phyloP scores from a whole-genome alignment of 2,113 vertebrate species.

The Pollachius pollachius region DNA sequence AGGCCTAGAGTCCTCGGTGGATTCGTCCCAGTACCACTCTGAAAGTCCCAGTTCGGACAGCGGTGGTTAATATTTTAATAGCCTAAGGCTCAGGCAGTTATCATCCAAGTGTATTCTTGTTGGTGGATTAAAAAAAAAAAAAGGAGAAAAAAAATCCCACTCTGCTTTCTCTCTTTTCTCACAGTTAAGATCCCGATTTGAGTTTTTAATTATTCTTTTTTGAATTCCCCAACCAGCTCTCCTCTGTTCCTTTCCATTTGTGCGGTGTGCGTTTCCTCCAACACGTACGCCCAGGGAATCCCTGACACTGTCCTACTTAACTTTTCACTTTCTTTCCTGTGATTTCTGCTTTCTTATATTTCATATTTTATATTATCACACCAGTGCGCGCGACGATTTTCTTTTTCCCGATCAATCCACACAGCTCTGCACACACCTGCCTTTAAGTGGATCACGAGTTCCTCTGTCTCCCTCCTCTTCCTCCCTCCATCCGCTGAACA shows the following conservation, averaged over 20 bases:
- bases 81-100: conserved; percentile 74
- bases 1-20: conserved; percentile 72
- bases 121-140: conserved; percentile 68
- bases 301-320: conserved; percentile 77
- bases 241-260: conserved; percentile 78
- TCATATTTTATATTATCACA: neutral
- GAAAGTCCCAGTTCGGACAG: conserved; percentile 75
- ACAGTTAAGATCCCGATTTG: conserved; percentile 75
- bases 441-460: conserved; percentile 68
- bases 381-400: conserved; percentile 63
- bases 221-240: conserved; percentile 76
- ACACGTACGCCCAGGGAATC: conserved; percentile 70
- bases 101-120: conserved; percentile 74
- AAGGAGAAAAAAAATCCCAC: conserved; percentile 14
- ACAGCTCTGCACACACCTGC: conserved; percentile 65
- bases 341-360: conserved; percentile 61
- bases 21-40: conserved; percentile 72
- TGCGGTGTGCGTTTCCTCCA: conserved; percentile 70
- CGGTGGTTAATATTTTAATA: conserved; percentile 79
- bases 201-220: conserved; percentile 81
- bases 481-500: conserved; percentile 41
- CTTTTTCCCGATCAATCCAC: conserved; percentile 66
- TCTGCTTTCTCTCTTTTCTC: conserved; percentile 46
- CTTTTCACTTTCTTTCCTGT: conserved; percentile 77
- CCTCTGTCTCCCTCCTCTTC: conserved; percentile 44